Evolutionary conservation across 1,140 invertebrate species (phyloP).

Genomic region (Phocides pigmalion): DNA sequence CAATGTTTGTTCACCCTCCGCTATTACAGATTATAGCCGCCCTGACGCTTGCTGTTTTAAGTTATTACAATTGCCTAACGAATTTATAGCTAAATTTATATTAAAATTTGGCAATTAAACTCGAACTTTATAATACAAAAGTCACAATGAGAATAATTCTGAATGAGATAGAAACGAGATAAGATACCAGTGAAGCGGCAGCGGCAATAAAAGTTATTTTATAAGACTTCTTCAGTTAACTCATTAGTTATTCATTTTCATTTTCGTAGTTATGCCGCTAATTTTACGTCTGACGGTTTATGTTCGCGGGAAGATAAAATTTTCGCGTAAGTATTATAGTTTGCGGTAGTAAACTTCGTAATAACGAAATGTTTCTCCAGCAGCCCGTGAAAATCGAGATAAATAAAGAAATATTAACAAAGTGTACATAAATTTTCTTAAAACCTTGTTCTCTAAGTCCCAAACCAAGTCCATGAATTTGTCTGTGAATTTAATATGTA

Average conservation of each 20-base stretch:
- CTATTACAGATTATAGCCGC: slow-evolving; percentile 17
- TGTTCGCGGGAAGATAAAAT: slow-evolving; percentile 47
- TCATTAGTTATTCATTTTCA: slow-evolving; percentile 75
- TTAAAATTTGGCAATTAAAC: slow-evolving; percentile 38
- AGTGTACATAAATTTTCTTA: too few relatives aligned
- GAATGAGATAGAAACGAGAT: slow-evolving; percentile 39
- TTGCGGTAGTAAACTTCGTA: too few relatives aligned
- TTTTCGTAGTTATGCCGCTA: slow-evolving; percentile 58
- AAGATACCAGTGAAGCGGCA: slow-evolving; percentile 40
- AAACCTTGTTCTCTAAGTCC: too few relatives aligned
- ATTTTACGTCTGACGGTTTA: slow-evolving; percentile 54
- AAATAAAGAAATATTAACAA: too few relatives aligned
- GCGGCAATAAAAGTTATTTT: slow-evolving; percentile 54
- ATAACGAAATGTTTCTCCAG: too few relatives aligned
- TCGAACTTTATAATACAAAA: slow-evolving; percentile 37
- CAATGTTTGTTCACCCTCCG: slow-evolving; percentile 11
- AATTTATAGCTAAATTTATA: slow-evolving; percentile 39
- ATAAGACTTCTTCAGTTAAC: slow-evolving; percentile 59
- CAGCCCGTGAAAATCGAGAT: too few relatives aligned
- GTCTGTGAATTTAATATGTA: too few relatives aligned
- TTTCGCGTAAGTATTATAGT: slow-evolving; percentile 39
- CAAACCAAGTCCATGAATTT: too few relatives aligned
- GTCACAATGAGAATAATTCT: slow-evolving; percentile 34
- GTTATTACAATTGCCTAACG: slow-evolving; percentile 23
- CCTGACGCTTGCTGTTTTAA: slow-evolving; percentile 14